phyloP scores from a whole-genome alignment of 2,797 vertebrate genomes.

The Squalus acanthias region DNA sequence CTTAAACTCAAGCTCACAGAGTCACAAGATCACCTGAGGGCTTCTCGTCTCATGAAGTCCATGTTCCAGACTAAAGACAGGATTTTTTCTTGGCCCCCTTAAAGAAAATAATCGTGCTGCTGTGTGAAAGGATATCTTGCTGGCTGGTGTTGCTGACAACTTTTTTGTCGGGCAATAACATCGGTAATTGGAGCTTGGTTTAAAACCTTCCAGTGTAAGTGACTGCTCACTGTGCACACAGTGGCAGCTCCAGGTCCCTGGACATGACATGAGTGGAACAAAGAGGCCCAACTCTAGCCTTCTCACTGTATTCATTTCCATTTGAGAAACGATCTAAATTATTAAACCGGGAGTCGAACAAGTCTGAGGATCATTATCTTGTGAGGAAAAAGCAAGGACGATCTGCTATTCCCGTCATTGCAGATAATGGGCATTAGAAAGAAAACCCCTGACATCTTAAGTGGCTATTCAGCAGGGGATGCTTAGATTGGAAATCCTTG shows the following conservation, averaged over 20 bases:
- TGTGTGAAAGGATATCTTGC: too few species aligned
- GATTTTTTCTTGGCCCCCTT: not conserved
- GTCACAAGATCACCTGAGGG: not conserved
- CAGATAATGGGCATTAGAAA: not conserved
- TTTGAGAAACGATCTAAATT: not conserved
- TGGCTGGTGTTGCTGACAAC: not conserved
- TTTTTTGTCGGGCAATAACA: not conserved
- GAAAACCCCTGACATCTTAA: not conserved
- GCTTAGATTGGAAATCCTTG: not conserved
- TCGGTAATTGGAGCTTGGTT: not conserved
- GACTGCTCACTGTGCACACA: not conserved
- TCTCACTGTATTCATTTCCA: not conserved
- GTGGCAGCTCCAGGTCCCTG: not conserved
- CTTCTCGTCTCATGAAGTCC: not conserved
- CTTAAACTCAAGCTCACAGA: not conserved
- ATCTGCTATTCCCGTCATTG: not conserved
- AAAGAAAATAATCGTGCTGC: not conserved
- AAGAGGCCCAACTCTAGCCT: not conserved
- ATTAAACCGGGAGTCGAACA: not conserved
- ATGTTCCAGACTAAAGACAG: not conserved
- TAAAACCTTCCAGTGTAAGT: not conserved
- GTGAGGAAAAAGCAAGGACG: not conserved
- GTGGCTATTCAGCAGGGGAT: not conserved
- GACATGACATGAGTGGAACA: not conserved
- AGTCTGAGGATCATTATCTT: not conserved